A percentile compares a stretch with the other conserved stretches of the same genome.
Conservation (phyloP, 1,140 invertebrate genomes). For the Habropoda laboriosa region DNA sequence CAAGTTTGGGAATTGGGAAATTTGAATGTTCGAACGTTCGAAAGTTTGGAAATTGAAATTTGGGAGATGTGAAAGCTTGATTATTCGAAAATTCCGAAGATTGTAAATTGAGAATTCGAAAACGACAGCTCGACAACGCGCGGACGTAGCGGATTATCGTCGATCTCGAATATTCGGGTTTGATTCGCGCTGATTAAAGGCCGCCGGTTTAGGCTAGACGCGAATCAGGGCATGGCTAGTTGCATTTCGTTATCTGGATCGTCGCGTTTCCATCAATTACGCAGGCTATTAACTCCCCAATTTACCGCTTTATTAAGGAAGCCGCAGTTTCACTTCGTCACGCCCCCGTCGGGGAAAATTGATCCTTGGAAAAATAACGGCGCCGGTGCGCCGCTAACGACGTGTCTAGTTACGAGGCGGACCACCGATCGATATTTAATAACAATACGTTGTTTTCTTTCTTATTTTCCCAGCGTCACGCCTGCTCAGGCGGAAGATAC, state of each 20-base stretch:
- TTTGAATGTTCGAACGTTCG: too few species aligned
- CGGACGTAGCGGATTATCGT: too few species aligned
- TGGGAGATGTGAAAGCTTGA: too few species aligned
- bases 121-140: too few species aligned
- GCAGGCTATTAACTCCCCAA: constrained; percentile 10
- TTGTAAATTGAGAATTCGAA: too few species aligned
- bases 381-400: constrained; percentile 27
- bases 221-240: not conserved
- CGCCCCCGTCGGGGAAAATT: not conserved
- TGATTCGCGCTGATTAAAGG: not conserved
- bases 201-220: not conserved
- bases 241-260: constrained; percentile 13
- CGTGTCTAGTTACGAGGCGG: constrained; percentile 3
- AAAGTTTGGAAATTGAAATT: too few species aligned
- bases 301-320: constrained; percentile 33
- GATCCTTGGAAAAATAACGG: constrained; percentile 17
- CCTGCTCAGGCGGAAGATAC: constrained; percentile 87
- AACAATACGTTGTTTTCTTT: not conserved
- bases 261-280: constrained; percentile 36
- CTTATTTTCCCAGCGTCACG: constrained; percentile 84
- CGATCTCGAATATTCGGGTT: not conserved
- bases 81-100: too few species aligned
- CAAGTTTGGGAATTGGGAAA: too few species aligned
- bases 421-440: constrained; percentile 2
- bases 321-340: not conserved